Conservation (phyloP, 2,888 invertebrate genomes). For the Dorcus hopei region DNA sequence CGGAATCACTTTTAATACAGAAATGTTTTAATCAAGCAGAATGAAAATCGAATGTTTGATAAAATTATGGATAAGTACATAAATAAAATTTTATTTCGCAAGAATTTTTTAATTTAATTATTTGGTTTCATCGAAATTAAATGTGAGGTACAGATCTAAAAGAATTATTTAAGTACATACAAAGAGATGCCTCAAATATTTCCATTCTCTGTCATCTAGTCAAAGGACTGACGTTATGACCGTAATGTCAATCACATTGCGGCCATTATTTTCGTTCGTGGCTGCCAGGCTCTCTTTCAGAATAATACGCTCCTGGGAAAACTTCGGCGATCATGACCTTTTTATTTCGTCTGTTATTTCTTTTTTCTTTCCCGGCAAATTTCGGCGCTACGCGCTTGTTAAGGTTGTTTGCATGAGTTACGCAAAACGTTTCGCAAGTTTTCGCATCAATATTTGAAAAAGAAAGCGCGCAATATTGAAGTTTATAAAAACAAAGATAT, state of each 20-base stretch:
- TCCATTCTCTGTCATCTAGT: too few relatives aligned
- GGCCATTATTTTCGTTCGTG: slow-evolving; percentile 27
- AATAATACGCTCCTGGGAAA: not conserved
- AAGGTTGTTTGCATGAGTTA: slow-evolving; percentile 6
- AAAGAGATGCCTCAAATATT: too few relatives aligned
- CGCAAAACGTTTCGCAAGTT: slow-evolving; percentile 18
- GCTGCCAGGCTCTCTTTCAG: slow-evolving; percentile 8
- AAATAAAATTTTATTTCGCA: too few relatives aligned
- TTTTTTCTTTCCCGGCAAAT: not conserved
- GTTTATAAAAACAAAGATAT: slow-evolving; percentile 21
- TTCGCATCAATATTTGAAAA: slow-evolving; percentile 21
- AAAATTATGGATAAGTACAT: too few relatives aligned
- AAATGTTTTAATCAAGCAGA: too few relatives aligned
- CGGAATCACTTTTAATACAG: too few relatives aligned
- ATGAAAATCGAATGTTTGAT: too few relatives aligned
- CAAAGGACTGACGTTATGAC: too few relatives aligned
- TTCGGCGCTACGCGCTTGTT: not conserved
- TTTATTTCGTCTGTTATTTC: not conserved
- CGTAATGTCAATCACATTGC: slow-evolving; percentile 24
- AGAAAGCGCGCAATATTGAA: slow-evolving; percentile 21
- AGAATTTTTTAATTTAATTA: too few relatives aligned
- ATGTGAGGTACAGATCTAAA: too few relatives aligned
- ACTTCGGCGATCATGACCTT: not conserved
- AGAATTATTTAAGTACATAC: too few relatives aligned
- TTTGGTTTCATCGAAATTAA: too few relatives aligned